Percentiles rank a stretch among this genome's conserved stretches.
Evolutionary conservation across 2,113 vertebrate species (phyloP).

Genomic region (Lethenteron reissneri): DNA sequence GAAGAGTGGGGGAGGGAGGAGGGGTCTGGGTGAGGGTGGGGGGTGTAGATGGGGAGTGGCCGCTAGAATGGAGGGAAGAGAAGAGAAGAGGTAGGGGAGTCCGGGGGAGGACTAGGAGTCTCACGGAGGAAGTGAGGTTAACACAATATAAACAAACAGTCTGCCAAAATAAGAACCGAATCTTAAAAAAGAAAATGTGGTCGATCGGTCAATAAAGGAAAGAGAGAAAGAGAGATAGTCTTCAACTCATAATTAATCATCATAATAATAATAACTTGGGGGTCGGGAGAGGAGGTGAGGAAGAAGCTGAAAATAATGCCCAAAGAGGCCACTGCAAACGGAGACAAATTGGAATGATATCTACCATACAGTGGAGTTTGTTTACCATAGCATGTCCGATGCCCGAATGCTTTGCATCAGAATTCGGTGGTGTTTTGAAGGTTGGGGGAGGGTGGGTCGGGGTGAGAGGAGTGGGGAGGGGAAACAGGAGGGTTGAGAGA

Average conservation of each 20-base stretch:
- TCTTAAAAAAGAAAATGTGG: neutral
- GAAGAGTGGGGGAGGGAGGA: neutral
- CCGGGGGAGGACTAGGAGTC: neutral
- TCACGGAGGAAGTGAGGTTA: neutral
- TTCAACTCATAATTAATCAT: neutral
- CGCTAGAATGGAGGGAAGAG: neutral
- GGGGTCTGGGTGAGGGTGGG: constrained; percentile 10
- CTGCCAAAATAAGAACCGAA: neutral
- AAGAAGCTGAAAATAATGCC: constrained; percentile 15
- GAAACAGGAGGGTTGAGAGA: constrained; percentile 3
- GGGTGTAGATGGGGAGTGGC: constrained; percentile 13
- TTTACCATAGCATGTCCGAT: constrained; percentile 99
- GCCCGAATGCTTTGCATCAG: constrained; percentile 69
- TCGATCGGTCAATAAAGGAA: no score
- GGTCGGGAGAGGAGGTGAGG: constrained; percentile 17
- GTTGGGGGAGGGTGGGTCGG: constrained; percentile 14
- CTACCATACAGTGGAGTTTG: constrained; percentile 99
- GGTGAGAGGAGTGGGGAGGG: constrained; percentile 15
- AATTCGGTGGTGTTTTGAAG: constrained; percentile 23
- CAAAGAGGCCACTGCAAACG: constrained; percentile 20
- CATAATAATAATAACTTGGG: neutral
- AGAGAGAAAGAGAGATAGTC: neutral
- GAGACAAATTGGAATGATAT: constrained; percentile 91
- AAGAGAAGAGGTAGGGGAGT: neutral
- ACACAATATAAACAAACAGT: neutral